Evolutionary conservation across 2,797 vertebrate genomes (phyloP).

Genomic region (Falco rusticolus): DNA sequence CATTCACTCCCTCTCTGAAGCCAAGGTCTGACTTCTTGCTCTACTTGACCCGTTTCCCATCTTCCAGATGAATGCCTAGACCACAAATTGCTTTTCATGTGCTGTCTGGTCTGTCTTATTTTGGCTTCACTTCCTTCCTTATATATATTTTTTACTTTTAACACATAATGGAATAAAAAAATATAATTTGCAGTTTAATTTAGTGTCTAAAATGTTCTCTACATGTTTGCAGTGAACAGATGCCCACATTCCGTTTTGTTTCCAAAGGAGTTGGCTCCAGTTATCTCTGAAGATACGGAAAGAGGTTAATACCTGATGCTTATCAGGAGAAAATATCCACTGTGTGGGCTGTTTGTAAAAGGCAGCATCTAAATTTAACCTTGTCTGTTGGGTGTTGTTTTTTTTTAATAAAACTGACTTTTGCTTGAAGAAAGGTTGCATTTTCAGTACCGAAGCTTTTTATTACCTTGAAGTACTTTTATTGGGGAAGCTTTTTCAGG

Average conservation of each 20-base stretch:
- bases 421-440: neutral
- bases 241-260: neutral
- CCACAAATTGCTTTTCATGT: neutral
- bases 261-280: neutral
- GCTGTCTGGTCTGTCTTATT: neutral
- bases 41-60: neutral
- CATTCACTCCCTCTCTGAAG: neutral
- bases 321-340: constrained; percentile 20
- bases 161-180: neutral
- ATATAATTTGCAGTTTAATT: neutral
- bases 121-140: neutral
- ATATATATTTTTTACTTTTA: neutral
- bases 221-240: neutral
- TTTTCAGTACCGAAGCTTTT: neutral
- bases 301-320: constrained; percentile 38
- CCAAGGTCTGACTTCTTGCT: neutral
- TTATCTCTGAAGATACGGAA: neutral
- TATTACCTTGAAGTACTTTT: neutral
- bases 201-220: neutral
- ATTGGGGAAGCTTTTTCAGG: neutral
- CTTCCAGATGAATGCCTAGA: neutral
- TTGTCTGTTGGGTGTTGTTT: neutral
- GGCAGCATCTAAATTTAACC: constrained; percentile 18
- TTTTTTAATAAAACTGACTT: neutral
- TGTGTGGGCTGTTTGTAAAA: constrained; percentile 36